These are phyloP conservation scores for Pempheris klunzingeri DNA, from an alignment of 2,797 vertebrate species.

Conservation along the genomic window DNA sequence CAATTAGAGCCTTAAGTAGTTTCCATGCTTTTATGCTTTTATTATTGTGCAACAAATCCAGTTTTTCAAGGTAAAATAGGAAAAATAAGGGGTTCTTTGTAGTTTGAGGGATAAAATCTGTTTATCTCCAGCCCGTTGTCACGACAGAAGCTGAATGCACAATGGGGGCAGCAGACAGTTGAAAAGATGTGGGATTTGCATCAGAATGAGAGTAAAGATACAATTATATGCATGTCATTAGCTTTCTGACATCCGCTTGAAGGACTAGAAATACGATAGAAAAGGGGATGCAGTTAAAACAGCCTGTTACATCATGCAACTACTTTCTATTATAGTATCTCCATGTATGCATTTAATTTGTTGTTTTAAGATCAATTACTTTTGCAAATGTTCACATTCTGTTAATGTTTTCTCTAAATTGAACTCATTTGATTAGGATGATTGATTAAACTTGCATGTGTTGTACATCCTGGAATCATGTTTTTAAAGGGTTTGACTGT, in stretches of 20 bases:
- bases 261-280: not conserved
- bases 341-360: conserved; percentile 3
- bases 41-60: not conserved
- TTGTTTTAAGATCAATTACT: no score
- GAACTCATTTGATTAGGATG: not conserved
- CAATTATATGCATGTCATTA: not conserved
- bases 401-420: not conserved
- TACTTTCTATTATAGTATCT: not conserved
- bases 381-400: not conserved
- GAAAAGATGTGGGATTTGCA: not conserved
- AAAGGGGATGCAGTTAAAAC: not conserved
- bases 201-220: conserved; percentile 29
- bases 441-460: not conserved
- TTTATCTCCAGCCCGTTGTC: not conserved
- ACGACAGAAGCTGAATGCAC: conserved; percentile 11
- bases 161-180: not conserved
- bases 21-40: not conserved
- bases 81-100: not conserved
- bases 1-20: conserved; percentile 14
- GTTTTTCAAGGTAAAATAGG: not conserved
- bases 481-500: not conserved
- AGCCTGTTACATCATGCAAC: not conserved
- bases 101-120: not conserved
- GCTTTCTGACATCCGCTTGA: not conserved
- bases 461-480: not conserved